A percentile compares a stretch with the other conserved stretches of the same genome.
These are phyloP conservation scores for Drosophila albomicans DNA, from an alignment of 1,140 invertebrate genomes.

Conservation along the genomic window DNA sequence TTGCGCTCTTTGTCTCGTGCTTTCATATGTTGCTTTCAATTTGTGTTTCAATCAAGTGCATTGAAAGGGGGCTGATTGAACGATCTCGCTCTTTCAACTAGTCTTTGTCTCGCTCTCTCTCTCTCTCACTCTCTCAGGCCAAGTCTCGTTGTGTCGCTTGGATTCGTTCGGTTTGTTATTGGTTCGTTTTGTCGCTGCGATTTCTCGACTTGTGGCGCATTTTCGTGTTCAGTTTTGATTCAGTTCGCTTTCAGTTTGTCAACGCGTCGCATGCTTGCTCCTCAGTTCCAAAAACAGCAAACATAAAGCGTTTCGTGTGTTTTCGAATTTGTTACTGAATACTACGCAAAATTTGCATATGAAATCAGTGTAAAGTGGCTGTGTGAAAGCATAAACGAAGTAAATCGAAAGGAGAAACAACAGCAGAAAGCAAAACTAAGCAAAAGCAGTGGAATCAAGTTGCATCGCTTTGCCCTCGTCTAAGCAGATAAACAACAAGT, in stretches of 20 bases:
- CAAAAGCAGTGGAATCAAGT: conserved; percentile 1
- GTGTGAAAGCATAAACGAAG: conserved; percentile 14
- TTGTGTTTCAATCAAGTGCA: conserved; percentile 30
- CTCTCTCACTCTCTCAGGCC: conserved; percentile 14
- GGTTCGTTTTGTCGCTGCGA: conserved; percentile 57
- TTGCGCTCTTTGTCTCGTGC: conserved; percentile 9
- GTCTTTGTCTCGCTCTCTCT: conserved; percentile 6
- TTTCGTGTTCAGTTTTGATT: conserved; percentile 64
- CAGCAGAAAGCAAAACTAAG: neutral
- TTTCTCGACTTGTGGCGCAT: conserved; percentile 27
- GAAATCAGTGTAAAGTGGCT: conserved; percentile 16
- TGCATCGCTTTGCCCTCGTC: neutral
- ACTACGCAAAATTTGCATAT: conserved; percentile 11
- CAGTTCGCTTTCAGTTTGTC: conserved; percentile 74
- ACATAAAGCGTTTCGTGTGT: neutral
- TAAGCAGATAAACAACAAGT: conserved; percentile 16
- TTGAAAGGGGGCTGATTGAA: conserved; percentile 52
- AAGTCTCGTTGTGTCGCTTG: conserved; percentile 35
- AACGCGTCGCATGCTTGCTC: conserved; percentile 75
- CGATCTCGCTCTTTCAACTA: conserved; percentile 47
- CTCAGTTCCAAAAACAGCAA: conserved; percentile 4
- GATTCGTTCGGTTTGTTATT: conserved; percentile 65
- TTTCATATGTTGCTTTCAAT: conserved; percentile 39
- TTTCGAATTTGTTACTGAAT: neutral
- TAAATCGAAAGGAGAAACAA: neutral